Percentiles rank a stretch among this genome's conserved stretches.
Evolutionary conservation across 2,113 vertebrate species (phyloP).

Genomic region (Thomomys bottae): DNA sequence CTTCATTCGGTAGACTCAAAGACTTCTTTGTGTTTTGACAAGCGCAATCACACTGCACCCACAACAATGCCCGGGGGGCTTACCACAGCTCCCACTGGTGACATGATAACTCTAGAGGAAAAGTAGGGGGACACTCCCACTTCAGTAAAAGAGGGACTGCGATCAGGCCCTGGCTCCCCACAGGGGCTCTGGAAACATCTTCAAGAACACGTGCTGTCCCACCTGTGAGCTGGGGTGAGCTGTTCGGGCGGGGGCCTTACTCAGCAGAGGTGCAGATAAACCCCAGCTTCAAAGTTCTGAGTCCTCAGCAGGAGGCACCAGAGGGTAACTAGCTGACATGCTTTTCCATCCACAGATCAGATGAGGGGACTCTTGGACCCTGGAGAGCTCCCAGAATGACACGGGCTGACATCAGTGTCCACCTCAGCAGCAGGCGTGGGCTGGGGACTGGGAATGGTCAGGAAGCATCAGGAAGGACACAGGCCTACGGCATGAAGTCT

Average conservation of each 20-base stretch:
- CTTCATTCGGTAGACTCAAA: too few species aligned
- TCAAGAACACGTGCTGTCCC: neutral
- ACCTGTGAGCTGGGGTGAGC: too few species aligned
- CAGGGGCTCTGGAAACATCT: fast-evolving
- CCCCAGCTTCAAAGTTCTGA: neutral
- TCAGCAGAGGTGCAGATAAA: neutral
- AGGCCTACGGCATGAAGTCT: fast-evolving
- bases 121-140: neutral
- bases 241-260: too few species aligned
- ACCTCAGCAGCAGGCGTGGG: neutral
- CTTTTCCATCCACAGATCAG: neutral
- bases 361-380: neutral
- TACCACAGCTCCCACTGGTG: neutral
- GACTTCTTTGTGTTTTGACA: neutral
- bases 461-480: neutral
- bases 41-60: neutral
- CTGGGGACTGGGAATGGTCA: fast-evolving
- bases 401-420: neutral
- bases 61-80: neutral
- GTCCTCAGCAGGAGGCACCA: fast-evolving
- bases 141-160: neutral
- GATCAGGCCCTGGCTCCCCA: fast-evolving
- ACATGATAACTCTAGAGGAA: neutral
- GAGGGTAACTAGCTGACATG: neutral
- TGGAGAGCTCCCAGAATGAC: neutral